Evolutionary conservation across 2,797 vertebrate genomes (phyloP).

Genomic region (Taenioides sp.): DNA sequence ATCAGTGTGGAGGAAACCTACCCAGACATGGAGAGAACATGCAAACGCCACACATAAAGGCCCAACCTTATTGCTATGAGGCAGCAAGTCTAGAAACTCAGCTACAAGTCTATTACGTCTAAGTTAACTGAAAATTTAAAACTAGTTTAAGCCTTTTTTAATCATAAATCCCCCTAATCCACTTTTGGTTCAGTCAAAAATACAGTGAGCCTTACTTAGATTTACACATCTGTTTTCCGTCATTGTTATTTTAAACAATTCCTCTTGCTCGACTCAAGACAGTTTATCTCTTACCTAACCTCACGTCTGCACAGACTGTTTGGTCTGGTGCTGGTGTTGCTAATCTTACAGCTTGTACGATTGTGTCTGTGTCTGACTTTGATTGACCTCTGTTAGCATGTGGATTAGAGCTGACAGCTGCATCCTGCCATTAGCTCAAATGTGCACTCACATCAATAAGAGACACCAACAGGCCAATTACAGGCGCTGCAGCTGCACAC

Average conservation of each 20-base stretch:
- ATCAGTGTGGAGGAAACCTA: too few species aligned
- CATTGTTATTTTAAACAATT: not conserved
- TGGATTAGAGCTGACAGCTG: slow-evolving; percentile 46
- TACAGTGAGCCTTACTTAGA: too few species aligned
- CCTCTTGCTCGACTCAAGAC: not conserved
- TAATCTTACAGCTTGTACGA: not conserved
- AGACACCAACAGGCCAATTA: slow-evolving; percentile 21
- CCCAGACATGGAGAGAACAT: too few species aligned
- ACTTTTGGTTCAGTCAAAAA: too few species aligned
- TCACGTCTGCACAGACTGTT: not conserved
- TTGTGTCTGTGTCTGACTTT: slow-evolving; percentile 12
- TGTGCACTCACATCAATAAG: slow-evolving; percentile 19
- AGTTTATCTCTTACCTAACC: not conserved
- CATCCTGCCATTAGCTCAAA: slow-evolving; percentile 33
- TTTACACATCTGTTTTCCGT: too few species aligned
- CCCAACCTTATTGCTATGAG: too few species aligned
- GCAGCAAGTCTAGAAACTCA: too few species aligned
- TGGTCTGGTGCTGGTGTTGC: not conserved
- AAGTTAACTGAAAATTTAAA: too few species aligned
- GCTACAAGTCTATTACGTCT: too few species aligned
- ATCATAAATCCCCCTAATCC: too few species aligned
- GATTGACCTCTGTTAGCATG: slow-evolving; percentile 25
- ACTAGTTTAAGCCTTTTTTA: too few species aligned
- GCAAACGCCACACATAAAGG: too few species aligned
- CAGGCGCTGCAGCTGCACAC: slow-evolving; percentile 5